phyloP scores from a whole-genome alignment of 2,888 invertebrate genomes.

The Platerodrilus igneus region DNA sequence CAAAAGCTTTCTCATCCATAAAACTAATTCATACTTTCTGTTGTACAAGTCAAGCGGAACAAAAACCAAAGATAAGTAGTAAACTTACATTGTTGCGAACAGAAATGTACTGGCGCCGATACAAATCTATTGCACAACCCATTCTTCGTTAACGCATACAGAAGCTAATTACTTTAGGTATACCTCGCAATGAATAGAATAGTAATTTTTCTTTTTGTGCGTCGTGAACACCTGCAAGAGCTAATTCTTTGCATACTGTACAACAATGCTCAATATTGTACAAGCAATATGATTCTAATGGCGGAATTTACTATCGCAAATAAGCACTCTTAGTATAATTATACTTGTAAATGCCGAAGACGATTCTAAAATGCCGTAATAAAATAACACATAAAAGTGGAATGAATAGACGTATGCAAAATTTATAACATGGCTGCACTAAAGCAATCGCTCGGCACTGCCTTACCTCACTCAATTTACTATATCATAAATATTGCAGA shows the following conservation, averaged over 20 bases:
- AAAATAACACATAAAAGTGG: slow-evolving; percentile 26
- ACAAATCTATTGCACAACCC: too few relatives aligned
- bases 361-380: slow-evolving; percentile 29
- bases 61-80: too few relatives aligned
- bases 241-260: slow-evolving; percentile 20
- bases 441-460: slow-evolving; percentile 27
- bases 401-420: slow-evolving; percentile 26
- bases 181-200: too few relatives aligned
- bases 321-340: slow-evolving; percentile 31
- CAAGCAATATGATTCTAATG: slow-evolving; percentile 25
- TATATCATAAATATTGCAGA: slow-evolving; percentile 32
- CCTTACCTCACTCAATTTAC: slow-evolving; percentile 29
- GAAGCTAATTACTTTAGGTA: too few relatives aligned
- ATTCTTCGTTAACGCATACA: too few relatives aligned
- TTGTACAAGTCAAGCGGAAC: too few relatives aligned
- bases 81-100: too few relatives aligned
- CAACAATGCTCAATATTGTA: slow-evolving; percentile 25
- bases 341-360: slow-evolving; percentile 32
- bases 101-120: too few relatives aligned
- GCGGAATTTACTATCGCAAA: slow-evolving; percentile 27
- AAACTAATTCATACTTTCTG: too few relatives aligned
- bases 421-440: slow-evolving; percentile 26
- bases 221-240: slow-evolving; percentile 21
- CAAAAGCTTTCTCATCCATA: too few relatives aligned
- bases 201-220: too few relatives aligned